Base-by-base conservation (phyloP, 2,797 vertebrate species). In the Borostomias antarcticus region DNA sequence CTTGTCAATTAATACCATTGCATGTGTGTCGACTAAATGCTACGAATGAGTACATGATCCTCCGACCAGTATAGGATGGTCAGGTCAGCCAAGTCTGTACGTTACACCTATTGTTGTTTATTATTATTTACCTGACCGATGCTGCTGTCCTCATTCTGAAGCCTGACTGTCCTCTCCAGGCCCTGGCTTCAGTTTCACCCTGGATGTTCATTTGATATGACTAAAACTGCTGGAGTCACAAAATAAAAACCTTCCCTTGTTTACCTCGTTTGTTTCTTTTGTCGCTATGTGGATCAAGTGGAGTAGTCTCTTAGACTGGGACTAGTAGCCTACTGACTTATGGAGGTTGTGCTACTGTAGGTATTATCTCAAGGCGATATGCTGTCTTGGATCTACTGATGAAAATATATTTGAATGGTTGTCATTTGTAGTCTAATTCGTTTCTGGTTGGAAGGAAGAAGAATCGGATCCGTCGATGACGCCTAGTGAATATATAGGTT, bases 111-210 rank as follows among this genome's bases (percentile, higher is more conserved):
- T 21, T 6, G 5, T 51, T 43, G 11, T 29, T 47, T 29, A 19
- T 26, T 15, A 51, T 26, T 62, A n/a, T 45, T n/a, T 61, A 17
- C 29, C 29, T 56, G 29, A 56, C n/a, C 53, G 10, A 56, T 30
- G 40, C 40, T 45, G 40, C 40, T 45, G 40, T 17, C 40, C 40
- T 45, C 40, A 45, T 5, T 17, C 40, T 17, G n/a, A 5, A 45
- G 15, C 17, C 15, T 8, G 40, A 17, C 40, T 45, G 40, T 3
- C 4, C 5, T 17, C n/a, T n/a, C n/a, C 7, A 45, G n/a, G 40
- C 17, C 40, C 40, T 4, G 40, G 40, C 4, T 13, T n/a, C 15
- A 5, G 17, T 13, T 45, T 45, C 40, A 45, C 15, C 40, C 40
- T 45, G 13, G n/a, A 11, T 43, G 13, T 43, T 45, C 13, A 45